Base-by-base conservation (phyloP, 2,888 invertebrate genomes). In the Macrophya annulata region DNA sequence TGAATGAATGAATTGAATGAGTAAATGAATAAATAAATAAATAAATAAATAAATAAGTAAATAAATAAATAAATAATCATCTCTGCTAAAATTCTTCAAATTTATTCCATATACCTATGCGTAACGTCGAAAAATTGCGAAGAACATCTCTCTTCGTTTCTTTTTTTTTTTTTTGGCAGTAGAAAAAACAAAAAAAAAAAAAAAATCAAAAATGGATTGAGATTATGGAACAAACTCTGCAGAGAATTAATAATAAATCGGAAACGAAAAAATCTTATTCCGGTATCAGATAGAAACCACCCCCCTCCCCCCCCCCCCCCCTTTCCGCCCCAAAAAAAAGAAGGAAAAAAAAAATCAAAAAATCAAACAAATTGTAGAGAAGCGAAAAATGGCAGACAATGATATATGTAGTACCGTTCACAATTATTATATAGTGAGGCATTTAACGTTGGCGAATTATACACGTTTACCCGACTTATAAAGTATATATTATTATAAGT, bases 1-100 rank as follows among this genome's bases (percentile, higher is more conserved):
- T 86, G 68, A 83, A 81, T 84, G 84, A 62, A 86, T 84, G 86
- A 86, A 68, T 86, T n/a, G n/a, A n/a, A n/a, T n/a, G 15, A 15
- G 9, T 17, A 62, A 21, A 12, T 9, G 1, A 59, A 21, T n/a
- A n/a, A n/a, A n/a, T n/a, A n/a, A n/a, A n/a, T n/a, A n/a, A 25
- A 25, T 10, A 21, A 86, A 68, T 86, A 74, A 83, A 81, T 82
- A 72, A 81, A 74, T 65, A 85, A 48, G 43, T 84, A 84, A 62
- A 86, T 84, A 86, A 86, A 68, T 86, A 74, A 83, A 81, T 82
- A 77, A 81, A 74, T 65, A 86, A 48, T 55, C 21, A 85, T 37
- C 76, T 74, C 85, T 85, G 31, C 3, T 31, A 31, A 1, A 31
- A 31, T 31, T 31, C 31, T 31, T 31, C 31, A 31, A 31, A 31